Base-by-base conservation (phyloP, 2,113 vertebrate genomes). In the Apteryx mantelli region DNA sequence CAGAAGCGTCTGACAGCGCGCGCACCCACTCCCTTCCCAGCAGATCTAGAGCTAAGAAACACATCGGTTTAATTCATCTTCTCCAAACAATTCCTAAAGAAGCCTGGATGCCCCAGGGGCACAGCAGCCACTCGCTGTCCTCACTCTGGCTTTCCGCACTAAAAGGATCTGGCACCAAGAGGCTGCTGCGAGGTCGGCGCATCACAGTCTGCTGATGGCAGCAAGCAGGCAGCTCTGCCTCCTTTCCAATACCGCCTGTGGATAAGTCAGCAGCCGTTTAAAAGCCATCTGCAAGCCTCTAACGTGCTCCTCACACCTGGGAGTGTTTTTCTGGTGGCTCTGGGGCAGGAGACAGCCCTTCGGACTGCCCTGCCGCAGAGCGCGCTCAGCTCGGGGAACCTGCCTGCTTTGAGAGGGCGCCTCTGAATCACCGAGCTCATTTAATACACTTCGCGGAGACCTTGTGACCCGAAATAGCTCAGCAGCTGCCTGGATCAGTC, bases 91-190 rank as follows among this genome's bases (percentile, higher is more conserved):
- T 12, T 42, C 81, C 40, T 36, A 42, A 50, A n/a, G 24, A 46
- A 18, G 20, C 6, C 9, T 1, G 13, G 3, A 36, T 16, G 34
- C 44, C 4, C 2, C 42, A n/a, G 24, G 24, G 4, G 30, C 3
- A 14, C 13, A 36, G 32, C 2, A 1, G 42, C 11, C 7, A 7
- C 13, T 55, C 3, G 3, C 20, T 11, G 24, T 3, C 30, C 3
- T 2, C 10, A 1, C 4, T 2, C 16, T 11, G 1, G 17, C 34
- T 58, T 32, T 56, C 36, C 6, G 34, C n/a, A 17, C n/a, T 0
- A 0, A 36, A 3, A 7, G 52, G 30, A 60, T 58, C 46, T 18
- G 19, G 46, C 50, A 7, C 2, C 1, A 48, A 40, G 22, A 64
- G 5, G 26, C 21, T 5, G 13, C 6, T 2, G 38, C 0, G 6